A percentile compares a stretch with the other conserved stretches of the same genome.
phyloP scores from a whole-genome alignment of 2,113 vertebrate genomes.

The Saguinus imperator region DNA sequence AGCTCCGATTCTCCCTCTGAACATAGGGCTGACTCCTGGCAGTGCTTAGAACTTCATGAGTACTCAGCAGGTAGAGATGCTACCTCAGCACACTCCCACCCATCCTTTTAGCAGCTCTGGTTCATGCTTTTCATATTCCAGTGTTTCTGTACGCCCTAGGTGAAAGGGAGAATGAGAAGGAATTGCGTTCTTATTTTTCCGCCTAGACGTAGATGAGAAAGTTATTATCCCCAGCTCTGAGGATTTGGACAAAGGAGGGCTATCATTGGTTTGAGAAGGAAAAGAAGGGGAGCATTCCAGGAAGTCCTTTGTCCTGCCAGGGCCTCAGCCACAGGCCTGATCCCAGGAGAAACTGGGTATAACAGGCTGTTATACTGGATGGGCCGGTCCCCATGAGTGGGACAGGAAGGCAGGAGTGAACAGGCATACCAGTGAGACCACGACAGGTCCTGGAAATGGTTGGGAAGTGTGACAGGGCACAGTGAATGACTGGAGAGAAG shows the following conservation, averaged over 20 bases:
- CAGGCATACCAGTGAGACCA: neutral
- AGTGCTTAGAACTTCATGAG: neutral
- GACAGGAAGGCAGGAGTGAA: neutral
- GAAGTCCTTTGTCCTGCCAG: neutral
- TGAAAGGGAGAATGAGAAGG: neutral
- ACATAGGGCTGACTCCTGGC: accelerated
- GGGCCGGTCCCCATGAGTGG: neutral
- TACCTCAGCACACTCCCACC: neutral
- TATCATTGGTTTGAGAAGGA: neutral
- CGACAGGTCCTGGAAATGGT: neutral
- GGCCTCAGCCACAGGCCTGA: neutral
- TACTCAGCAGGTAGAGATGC: neutral
- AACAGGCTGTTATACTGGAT: neutral
- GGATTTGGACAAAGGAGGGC: neutral
- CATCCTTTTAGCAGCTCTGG: neutral
- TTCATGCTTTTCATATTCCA: neutral
- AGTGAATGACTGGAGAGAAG: neutral
- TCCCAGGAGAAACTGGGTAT: neutral
- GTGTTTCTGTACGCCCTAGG: neutral
- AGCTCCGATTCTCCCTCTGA: neutral
- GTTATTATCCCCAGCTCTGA: neutral
- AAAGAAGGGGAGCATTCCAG: neutral
- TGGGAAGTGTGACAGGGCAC: neutral
- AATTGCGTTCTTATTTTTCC: neutral
- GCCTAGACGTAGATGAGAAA: neutral